Evolutionary conservation across 2,113 vertebrate species (phyloP), one percentile per base, ranked within the genome.

Genomic region (Ameiurus melas): DNA sequence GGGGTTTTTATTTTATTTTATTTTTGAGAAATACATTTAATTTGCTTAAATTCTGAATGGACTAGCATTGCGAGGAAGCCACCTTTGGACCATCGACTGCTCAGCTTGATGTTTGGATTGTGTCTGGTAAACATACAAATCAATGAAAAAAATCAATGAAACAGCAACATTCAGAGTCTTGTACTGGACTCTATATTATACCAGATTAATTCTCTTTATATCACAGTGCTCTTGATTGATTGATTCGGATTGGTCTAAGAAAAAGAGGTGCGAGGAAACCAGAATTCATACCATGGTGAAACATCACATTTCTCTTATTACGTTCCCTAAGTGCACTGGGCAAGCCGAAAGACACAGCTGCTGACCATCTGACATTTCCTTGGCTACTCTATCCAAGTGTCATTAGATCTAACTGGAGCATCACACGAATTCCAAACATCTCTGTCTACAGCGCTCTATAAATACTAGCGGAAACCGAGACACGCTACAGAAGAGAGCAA

Each of bases 321-420:
- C 43, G 22, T 5, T 78, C 5, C 14, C 13, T 51, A 47, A n/a
- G 75, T n/a, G 19, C 13, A 57, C 5, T 12, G 3, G 1, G 17
- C n/a, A 81, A 81, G 33, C 3, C 4, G 0, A 36, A 60, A 60
- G 30, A 60, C 27, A 58, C 80, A 82, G 80, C 80, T 60, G 80
- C 60, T 58, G 78, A 33, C 36, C 79, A 36, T 82, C 79, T 82
- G 20, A 82, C 19, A 36, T 82, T 82, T 82, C 80, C 80, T 82
- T 60, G 19, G 55, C 80, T 36, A 2, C 30, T 81, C 79, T 57
- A 20, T 19, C 53, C 80, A 82, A 82, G 80, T 57, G 80, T 39
- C 80, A 82, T 60, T 82, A 82, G 57, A 60, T 39, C 80, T 82
- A 36, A 39, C 55, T 82, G 30, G 55, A 82, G 30, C 79, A 36